Percentiles rank a stretch among this genome's conserved stretches.
phyloP scores from a whole-genome alignment of 2,113 vertebrate species.

The Heliornis fulica region DNA sequence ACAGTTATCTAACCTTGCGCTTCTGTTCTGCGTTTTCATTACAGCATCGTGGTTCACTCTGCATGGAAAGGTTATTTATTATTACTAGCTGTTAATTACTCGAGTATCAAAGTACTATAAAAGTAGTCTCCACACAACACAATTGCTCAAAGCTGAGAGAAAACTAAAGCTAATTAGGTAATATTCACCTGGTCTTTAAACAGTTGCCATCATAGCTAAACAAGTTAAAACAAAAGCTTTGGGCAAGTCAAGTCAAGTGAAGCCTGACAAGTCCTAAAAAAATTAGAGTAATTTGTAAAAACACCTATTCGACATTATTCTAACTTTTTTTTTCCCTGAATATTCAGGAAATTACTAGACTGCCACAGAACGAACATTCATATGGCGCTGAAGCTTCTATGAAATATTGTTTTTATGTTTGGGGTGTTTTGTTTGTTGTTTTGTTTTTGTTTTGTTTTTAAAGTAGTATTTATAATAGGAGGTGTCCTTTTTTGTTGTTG shows the following conservation, averaged over 20 bases:
- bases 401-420: background rate
- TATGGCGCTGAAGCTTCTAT: background rate
- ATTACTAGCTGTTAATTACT: background rate
- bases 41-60: background rate
- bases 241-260: background rate
- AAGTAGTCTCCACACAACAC: background rate
- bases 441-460: background rate
- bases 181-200: background rate
- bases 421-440: too few relatives aligned
- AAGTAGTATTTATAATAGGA: background rate
- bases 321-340: background rate
- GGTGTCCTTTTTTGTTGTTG: background rate
- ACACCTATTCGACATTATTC: background rate
- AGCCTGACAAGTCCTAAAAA: background rate
- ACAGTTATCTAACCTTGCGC: background rate
- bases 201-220: background rate
- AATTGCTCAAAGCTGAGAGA: background rate
- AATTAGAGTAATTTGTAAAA: background rate
- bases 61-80: background rate
- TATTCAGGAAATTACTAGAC: background rate
- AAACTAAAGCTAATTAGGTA: background rate
- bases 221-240: background rate
- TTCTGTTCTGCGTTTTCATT: background rate
- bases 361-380: background rate
- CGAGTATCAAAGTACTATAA: background rate